Evolutionary conservation across 2,113 vertebrate genomes (phyloP), one percentile per base, ranked within the genome.

Genomic region (Rhea americana): DNA sequence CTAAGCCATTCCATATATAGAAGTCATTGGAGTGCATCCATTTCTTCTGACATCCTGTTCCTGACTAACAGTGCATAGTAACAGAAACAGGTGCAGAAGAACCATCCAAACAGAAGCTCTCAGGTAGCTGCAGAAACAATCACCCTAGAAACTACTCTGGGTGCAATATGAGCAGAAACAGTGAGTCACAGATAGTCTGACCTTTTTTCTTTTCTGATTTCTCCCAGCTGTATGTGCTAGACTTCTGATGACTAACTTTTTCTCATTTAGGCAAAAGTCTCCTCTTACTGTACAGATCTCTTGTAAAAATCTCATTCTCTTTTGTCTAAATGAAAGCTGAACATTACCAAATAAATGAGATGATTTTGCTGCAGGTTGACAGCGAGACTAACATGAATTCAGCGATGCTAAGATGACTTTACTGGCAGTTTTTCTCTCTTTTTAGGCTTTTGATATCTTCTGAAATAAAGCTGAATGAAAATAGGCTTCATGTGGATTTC

Each of bases 401-500:
- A 89, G 9, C 12, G 37, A 35, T 48, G 22, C 43, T 28, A 59
- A 25, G 39, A 53, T 14, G 1, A 58, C n/a, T 45, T 90, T 88
- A 45, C 21, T 43, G 30, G 11, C 10, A 50, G 11, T 75, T 87
- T 75, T 75, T 89, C 18, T 92, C 45, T 96, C 28, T 70, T 87
- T 82, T 94, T 92, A 98, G 98, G 78, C 43, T 98, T 75, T 92
- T 96, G 53, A 21, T 98, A 16, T 95, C 95, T 93, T 98, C 97
- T 76, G 96, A 94, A 61, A 91, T 96, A 41, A 97, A 97, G 79
- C 67, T 98, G 43, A 97, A 95, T 62, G 97, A 95, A 32, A 91
- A 95, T 26, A 82, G 92, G 11, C 51, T 97, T 41, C 62, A 71
- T 1, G 0, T 97, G 50, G 76, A 94, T 65, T 66, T 98, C 66